Evolutionary conservation across 2,888 invertebrate genomes (phyloP).

Genomic region (Xylocampa areola): DNA sequence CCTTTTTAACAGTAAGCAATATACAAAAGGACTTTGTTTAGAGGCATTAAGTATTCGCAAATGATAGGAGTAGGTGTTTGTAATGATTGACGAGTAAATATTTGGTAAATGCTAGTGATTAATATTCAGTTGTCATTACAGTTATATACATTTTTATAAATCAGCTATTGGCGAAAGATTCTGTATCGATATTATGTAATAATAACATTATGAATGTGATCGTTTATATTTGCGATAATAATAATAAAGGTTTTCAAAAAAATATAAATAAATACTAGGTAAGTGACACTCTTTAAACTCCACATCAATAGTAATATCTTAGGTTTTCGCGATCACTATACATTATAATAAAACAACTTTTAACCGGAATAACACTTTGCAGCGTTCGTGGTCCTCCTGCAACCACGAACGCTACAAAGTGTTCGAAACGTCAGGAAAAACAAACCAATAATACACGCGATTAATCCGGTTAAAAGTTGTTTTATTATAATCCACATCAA

Average conservation of each 20-base stretch:
- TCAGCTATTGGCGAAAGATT: conserved; percentile 81
- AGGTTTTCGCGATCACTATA: too few relatives aligned
- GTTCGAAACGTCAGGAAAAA: too few relatives aligned
- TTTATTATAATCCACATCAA: too few relatives aligned
- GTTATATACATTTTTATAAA: conserved; percentile 87
- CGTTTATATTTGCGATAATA: conserved; percentile 82
- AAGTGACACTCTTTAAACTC: too few relatives aligned
- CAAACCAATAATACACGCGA: too few relatives aligned
- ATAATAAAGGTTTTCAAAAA: conserved; percentile 82
- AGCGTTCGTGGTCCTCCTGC: too few relatives aligned
- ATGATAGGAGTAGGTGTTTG: conserved; percentile 52
- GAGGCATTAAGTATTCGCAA: conserved; percentile 49
- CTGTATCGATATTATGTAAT: conserved; percentile 79
- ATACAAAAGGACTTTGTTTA: conserved; percentile 52
- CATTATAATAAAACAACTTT: too few relatives aligned
- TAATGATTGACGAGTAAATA: conserved; percentile 59
- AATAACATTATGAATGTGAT: conserved; percentile 82
- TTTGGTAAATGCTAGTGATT: conserved; percentile 70
- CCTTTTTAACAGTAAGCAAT: conserved; percentile 56
- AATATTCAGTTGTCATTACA: conserved; percentile 69
- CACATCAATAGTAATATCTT: too few relatives aligned
- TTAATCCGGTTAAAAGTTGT: too few relatives aligned
- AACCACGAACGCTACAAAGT: too few relatives aligned
- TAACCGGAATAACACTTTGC: too few relatives aligned
- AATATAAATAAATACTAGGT: too few relatives aligned